Percentiles rank a stretch among this genome's conserved stretches.
Evolutionary conservation across 2,888 invertebrate species (phyloP).

Genomic region (Eustalomyia histrio): DNA sequence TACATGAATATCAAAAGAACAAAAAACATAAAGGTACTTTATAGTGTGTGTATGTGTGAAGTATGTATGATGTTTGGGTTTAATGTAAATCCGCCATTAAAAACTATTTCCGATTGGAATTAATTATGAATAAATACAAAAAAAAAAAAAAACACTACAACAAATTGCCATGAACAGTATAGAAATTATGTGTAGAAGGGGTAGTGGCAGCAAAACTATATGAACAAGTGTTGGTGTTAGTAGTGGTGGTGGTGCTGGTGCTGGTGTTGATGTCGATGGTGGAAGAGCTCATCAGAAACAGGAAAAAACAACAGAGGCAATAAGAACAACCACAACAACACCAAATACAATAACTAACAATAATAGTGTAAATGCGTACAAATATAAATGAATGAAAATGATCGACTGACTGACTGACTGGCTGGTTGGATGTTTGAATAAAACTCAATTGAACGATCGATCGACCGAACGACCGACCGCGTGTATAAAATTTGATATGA

Average conservation of each 20-base stretch:
- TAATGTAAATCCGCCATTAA: conserved; percentile 66
- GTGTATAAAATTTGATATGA: conserved; percentile 44
- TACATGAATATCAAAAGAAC: background rate
- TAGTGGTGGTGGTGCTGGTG: background rate
- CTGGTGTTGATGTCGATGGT: conserved; percentile 38
- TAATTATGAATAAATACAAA: conserved; percentile 65
- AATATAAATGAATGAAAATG: conserved; percentile 22
- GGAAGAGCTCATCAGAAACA: conserved; percentile 60
- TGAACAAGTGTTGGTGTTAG: conserved; percentile 22
- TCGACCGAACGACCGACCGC: conserved; percentile 39
- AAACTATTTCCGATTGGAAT: conserved; percentile 69
- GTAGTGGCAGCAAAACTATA: background rate
- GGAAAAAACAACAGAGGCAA: conserved; percentile 57
- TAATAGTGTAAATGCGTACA: conserved; percentile 44
- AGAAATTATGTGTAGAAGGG: background rate
- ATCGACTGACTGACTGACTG: conserved; percentile 45
- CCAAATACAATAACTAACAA: background rate
- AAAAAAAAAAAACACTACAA: conserved; percentile 27
- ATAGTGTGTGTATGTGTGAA: conserved; percentile 13
- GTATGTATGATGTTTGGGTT: conserved; percentile 32
- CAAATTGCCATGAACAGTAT: conserved; percentile 31
- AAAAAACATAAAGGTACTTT: conserved; percentile 28
- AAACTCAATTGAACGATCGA: conserved; percentile 19
- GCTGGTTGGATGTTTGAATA: conserved; percentile 33
- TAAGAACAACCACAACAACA: conserved; percentile 17